These are phyloP conservation scores for Latrodectus elegans DNA, from an alignment of 2,888 invertebrate species.

Conservation along the genomic window DNA sequence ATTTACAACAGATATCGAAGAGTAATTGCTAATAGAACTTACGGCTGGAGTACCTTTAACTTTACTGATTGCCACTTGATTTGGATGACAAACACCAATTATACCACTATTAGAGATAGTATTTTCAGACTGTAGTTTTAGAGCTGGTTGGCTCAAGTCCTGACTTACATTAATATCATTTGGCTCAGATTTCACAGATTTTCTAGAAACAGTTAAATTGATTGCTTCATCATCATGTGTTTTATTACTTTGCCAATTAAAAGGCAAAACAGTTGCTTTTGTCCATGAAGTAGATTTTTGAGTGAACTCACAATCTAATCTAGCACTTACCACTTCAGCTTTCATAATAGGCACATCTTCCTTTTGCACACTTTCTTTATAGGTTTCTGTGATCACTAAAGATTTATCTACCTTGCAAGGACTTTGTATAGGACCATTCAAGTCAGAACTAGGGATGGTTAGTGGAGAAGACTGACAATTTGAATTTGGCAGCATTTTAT, in stretches of 20 bases:
- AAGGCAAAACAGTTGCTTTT: conserved; percentile 63
- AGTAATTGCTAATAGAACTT: conserved; percentile 55
- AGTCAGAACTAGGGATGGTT: conserved; percentile 10
- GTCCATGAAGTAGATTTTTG: conserved; percentile 50
- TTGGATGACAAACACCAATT: conserved; percentile 59
- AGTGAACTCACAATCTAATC: conserved; percentile 55
- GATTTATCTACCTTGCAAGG: conserved; percentile 47
- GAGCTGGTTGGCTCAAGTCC: conserved; percentile 13
- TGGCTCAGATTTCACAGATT: conserved; percentile 56
- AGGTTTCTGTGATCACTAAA: not conserved
- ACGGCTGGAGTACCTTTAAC: conserved; percentile 50
- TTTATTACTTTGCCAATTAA: conserved; percentile 55
- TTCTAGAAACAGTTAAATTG: conserved; percentile 61
- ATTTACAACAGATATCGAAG: conserved; percentile 57
- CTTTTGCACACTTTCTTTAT: conserved; percentile 20
- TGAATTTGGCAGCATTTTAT: conserved; percentile 48
- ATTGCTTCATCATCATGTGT: conserved; percentile 61
- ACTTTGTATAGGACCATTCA: conserved; percentile 11
- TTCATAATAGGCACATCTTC: conserved; percentile 45
- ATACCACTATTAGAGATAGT: conserved; percentile 25
- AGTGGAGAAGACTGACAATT: conserved; percentile 13
- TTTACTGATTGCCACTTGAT: conserved; percentile 54
- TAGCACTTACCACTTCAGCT: conserved; percentile 24
- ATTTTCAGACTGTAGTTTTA: conserved; percentile 36
- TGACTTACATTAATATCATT: conserved; percentile 22